phyloP scores from a whole-genome alignment of 1,140 invertebrate genomes.

The Sitobion miscanthi region DNA sequence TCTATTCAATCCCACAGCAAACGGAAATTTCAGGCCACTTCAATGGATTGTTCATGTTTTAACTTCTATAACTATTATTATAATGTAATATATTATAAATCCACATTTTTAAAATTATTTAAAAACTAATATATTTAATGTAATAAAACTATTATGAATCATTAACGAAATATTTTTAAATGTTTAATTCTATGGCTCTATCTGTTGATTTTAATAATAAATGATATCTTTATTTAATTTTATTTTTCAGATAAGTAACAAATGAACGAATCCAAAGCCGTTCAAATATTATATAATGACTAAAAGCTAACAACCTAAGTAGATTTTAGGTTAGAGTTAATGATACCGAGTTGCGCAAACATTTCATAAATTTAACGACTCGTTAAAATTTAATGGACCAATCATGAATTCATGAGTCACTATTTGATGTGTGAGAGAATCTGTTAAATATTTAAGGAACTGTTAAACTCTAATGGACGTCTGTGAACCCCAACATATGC shows the following conservation, averaged over 20 bases:
- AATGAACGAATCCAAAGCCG: background rate
- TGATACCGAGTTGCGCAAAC: background rate
- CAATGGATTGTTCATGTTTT: background rate
- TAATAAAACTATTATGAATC: background rate
- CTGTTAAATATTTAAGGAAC: conserved; percentile 5
- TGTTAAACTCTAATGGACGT: background rate
- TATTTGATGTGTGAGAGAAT: conserved; percentile 15
- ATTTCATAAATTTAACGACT: conserved; percentile 17
- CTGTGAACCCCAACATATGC: background rate
- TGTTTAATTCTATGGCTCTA: background rate
- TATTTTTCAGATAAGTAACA: background rate
- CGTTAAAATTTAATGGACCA: background rate
- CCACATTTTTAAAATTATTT: background rate
- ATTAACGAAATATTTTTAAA: background rate
- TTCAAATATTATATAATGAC: background rate
- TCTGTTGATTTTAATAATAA: background rate
- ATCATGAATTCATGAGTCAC: conserved; percentile 9
- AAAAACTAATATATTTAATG: background rate
- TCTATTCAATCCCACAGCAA: background rate
- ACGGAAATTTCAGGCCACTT: no score
- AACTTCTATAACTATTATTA: background rate
- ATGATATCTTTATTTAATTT: background rate
- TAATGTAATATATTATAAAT: background rate
- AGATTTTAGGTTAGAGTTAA: conserved; percentile 11
- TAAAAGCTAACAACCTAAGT: conserved; percentile 15